Conservation (phyloP, 2,113 vertebrate species). For the Leptocoma aspasia region DNA sequence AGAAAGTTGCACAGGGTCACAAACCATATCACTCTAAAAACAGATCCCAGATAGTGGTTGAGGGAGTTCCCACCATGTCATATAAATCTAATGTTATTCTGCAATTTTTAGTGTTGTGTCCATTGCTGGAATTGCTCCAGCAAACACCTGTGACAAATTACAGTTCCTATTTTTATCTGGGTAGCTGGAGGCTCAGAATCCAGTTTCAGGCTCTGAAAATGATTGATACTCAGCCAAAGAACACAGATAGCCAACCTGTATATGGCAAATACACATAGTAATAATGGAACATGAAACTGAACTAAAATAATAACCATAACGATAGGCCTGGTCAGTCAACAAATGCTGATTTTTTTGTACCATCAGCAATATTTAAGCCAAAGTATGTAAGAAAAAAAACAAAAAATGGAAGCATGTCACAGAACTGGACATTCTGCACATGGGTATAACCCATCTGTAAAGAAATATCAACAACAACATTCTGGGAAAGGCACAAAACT, state of each 20-base stretch:
- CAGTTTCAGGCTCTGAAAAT: slow-evolving; percentile 7
- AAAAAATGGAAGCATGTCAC: neutral
- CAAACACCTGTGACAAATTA: slow-evolving; percentile 48
- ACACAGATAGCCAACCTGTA: neutral
- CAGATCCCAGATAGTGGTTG: neutral
- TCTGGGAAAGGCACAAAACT: neutral
- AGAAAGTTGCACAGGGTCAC: neutral
- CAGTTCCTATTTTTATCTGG: neutral
- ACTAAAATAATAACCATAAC: neutral
- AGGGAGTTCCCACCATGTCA: neutral
- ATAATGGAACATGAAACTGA: neutral
- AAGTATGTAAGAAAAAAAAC: neutral
- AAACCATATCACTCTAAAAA: neutral
- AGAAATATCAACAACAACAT: neutral
- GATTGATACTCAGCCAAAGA: neutral
- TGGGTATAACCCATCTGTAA: neutral
- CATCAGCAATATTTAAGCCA: neutral
- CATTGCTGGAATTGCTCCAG: neutral
- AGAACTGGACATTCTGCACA: neutral
- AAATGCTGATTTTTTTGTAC: neutral
- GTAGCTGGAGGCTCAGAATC: slow-evolving; percentile 3
- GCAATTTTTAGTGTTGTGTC: neutral
- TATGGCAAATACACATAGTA: neutral
- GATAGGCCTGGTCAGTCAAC: neutral
- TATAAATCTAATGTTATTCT: neutral